Percentiles rank a stretch among this genome's conserved stretches.
Evolutionary conservation across 92 coral and sea anemone genomes (phyloP).

Genomic region (Umimayanthus kanabou): DNA sequence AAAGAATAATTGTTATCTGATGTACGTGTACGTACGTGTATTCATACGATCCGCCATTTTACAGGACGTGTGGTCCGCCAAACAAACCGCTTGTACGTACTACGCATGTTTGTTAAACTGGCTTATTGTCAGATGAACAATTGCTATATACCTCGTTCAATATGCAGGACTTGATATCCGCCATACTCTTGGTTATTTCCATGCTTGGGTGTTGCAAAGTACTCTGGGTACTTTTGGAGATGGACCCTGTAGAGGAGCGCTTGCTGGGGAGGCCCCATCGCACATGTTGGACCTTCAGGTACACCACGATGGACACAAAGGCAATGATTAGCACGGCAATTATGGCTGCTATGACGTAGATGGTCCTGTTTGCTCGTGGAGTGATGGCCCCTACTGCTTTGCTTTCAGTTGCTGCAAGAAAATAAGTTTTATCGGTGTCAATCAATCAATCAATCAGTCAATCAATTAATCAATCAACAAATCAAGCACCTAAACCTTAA

Average conservation of each 20-base stretch:
- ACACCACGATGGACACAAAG: conserved; percentile 88
- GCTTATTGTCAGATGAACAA: too few species aligned
- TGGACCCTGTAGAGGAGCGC: conserved; percentile 85
- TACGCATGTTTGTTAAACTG: too few species aligned
- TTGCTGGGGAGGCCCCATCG: conserved; percentile 70
- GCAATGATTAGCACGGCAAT: conserved; percentile 91
- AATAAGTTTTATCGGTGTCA: background rate
- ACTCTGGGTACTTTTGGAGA: conserved; percentile 94
- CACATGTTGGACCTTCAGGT: conserved; percentile 91
- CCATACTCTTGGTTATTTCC: conserved; percentile 83
- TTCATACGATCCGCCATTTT: too few species aligned
- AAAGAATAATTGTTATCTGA: too few species aligned
- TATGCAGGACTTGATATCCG: conserved; percentile 88
- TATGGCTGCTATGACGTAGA: conserved; percentile 89
- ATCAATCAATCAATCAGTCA: too few species aligned
- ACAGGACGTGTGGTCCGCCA: too few species aligned
- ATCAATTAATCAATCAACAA: too few species aligned
- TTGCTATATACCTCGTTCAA: conserved; percentile 77
- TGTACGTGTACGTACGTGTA: too few species aligned
- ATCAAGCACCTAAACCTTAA: too few species aligned
- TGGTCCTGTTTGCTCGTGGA: conserved; percentile 70
- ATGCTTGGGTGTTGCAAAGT: conserved; percentile 79
- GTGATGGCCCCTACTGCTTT: conserved; percentile 25
- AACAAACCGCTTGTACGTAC: too few species aligned
- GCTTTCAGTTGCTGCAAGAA: conserved; percentile 40